Percentiles rank a stretch among this genome's conserved stretches.
phyloP scores from a whole-genome alignment of 2,888 invertebrate species.

The Graphium colonna region DNA sequence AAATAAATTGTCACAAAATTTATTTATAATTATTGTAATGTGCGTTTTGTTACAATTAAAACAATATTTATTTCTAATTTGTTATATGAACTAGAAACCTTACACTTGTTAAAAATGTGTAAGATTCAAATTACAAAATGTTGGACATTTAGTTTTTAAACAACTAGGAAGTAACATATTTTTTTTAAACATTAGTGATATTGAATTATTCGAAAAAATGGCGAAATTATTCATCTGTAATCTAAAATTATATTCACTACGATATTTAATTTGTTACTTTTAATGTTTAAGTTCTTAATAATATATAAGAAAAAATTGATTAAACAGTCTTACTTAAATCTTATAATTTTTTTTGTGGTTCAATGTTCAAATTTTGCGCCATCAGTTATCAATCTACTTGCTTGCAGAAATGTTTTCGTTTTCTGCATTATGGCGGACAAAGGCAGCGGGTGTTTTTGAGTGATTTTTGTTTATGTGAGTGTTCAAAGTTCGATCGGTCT shows the following conservation, averaged over 20 bases:
- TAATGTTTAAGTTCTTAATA: not conserved
- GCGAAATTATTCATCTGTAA: not conserved
- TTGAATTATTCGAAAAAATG: not conserved
- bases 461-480: slow-evolving; percentile 36
- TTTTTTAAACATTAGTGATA: too few species aligned
- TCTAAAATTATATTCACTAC: not conserved
- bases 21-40: too few species aligned
- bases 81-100: too few species aligned
- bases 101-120: too few species aligned
- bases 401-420: slow-evolving; percentile 44
- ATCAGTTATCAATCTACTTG: slow-evolving; percentile 37
- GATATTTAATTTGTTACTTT: not conserved
- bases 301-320: not conserved
- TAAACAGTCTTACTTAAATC: not conserved
- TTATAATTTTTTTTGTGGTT: not conserved
- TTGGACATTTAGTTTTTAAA: too few species aligned
- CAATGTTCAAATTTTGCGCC: slow-evolving; percentile 53
- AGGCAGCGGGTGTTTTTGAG: slow-evolving; percentile 37
- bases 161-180: too few species aligned
- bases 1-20: too few species aligned
- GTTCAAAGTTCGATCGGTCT: slow-evolving; percentile 41
- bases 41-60: too few species aligned
- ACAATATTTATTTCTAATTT: not conserved
- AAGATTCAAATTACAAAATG: too few species aligned
- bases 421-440: slow-evolving; percentile 58